A percentile compares a stretch with the other conserved stretches of the same genome.
These are phyloP conservation scores for Galerucella nymphaeae DNA, from an alignment of 2,888 invertebrate species.

Conservation along the genomic window DNA sequence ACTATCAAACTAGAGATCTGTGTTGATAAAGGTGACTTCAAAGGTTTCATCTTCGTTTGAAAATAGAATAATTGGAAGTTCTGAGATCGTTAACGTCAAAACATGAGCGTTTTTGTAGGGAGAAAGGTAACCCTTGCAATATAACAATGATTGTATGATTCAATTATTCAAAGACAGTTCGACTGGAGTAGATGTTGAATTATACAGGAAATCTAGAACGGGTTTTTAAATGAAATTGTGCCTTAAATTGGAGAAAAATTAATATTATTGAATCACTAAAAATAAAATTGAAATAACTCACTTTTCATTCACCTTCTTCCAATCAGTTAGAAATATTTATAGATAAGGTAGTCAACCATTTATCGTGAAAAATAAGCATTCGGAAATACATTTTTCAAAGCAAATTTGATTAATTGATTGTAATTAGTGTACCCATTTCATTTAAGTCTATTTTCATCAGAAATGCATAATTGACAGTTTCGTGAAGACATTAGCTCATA, in stretches of 20 bases:
- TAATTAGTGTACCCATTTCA: background rate
- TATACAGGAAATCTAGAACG: background rate
- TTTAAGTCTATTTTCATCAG: background rate
- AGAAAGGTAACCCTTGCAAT: background rate
- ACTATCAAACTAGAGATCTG: slow-evolving; percentile 5
- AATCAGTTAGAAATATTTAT: too few species aligned
- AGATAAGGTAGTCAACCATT: too few species aligned
- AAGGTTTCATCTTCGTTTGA: slow-evolving; percentile 12
- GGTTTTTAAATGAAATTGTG: too few species aligned
- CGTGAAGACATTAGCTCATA: background rate
- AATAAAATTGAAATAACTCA: too few species aligned
- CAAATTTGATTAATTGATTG: too few species aligned
- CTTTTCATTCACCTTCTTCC: too few species aligned
- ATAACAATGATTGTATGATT: background rate
- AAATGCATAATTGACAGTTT: slow-evolving; percentile 3
- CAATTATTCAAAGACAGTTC: background rate
- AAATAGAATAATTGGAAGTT: slow-evolving; percentile 19
- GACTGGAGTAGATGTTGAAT: background rate
- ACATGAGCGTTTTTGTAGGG: slow-evolving; percentile 5
- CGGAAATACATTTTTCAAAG: too few species aligned
- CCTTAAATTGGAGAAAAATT: too few species aligned
- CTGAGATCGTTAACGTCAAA: slow-evolving; percentile 12
- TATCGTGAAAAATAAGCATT: too few species aligned
- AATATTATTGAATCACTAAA: too few species aligned
- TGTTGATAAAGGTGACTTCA: slow-evolving; percentile 18